A percentile compares a stretch with the other conserved stretches of the same genome.
Conservation (phyloP, 2,797 vertebrate species). For the Parotocinclus haroldoi region DNA sequence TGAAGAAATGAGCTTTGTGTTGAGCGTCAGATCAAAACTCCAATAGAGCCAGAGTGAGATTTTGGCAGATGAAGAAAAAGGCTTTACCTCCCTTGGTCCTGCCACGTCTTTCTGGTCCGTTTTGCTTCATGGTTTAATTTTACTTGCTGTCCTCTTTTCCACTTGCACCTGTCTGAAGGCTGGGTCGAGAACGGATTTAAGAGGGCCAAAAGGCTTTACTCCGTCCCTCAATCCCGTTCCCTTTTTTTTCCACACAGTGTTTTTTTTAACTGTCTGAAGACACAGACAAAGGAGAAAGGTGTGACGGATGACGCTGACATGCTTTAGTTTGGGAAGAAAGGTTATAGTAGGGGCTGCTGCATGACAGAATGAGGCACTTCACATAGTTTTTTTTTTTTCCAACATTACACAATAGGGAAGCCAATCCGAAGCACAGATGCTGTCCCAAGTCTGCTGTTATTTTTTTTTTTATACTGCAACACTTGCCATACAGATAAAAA, state of each 20-base stretch:
- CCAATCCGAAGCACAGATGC: conserved; percentile 15
- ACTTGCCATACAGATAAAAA: conserved; percentile 5
- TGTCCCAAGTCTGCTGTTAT: conserved; percentile 5
- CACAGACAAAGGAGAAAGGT: conserved; percentile 4
- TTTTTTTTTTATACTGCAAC: background rate
- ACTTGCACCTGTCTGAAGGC: conserved; percentile 26
- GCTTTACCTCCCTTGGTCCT: conserved; percentile 5
- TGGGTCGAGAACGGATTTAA: background rate
- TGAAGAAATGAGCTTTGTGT: conserved; percentile 7
- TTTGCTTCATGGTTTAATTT: conserved; percentile 21
- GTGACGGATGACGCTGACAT: conserved; percentile 27
- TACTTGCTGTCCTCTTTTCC: conserved; percentile 4
- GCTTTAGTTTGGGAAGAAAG: conserved; percentile 18
- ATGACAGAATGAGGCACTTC: conserved; percentile 11
- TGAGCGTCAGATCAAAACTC: background rate
- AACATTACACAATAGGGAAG: background rate
- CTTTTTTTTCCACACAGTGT: conserved; percentile 4
- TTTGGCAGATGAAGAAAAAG: conserved; percentile 2
- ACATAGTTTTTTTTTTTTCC: background rate
- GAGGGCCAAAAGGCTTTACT: background rate
- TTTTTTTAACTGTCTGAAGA: conserved; percentile 27
- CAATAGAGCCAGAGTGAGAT: background rate
- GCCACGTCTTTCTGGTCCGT: conserved; percentile 1
- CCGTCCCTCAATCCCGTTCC: background rate
- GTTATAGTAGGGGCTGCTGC: background rate